These are phyloP conservation scores for Penelope pileata DNA, from an alignment of 2,113 vertebrate genomes.

Conservation along the genomic window DNA sequence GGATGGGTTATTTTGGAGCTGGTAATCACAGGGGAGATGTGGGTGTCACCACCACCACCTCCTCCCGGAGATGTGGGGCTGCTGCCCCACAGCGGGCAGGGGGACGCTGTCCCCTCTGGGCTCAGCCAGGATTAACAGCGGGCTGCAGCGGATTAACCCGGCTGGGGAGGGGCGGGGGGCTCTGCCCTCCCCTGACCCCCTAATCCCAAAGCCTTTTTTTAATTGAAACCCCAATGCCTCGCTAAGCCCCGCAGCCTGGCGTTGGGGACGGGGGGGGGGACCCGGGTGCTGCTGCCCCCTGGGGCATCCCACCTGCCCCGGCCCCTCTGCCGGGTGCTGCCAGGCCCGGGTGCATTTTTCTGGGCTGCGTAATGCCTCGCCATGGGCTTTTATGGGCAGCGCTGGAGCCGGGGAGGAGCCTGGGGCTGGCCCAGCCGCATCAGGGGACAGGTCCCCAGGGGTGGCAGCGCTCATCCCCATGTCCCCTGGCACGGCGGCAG, in stretches of 20 bases:
- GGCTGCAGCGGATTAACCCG: background rate
- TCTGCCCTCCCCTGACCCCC: conserved; percentile 13
- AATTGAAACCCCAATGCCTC: conserved; percentile 7
- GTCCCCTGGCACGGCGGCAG: background rate
- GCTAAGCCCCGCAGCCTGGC: background rate
- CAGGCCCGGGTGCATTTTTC: conserved; percentile 28
- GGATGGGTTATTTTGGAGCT: background rate
- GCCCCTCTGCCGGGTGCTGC: background rate
- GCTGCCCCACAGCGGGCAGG: background rate
- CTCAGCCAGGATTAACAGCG: conserved; percentile 15
- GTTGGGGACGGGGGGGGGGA: background rate
- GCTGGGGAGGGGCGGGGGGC: background rate
- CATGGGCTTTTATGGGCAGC: conserved; percentile 63
- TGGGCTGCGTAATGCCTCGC: conserved; percentile 25
- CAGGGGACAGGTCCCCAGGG: background rate
- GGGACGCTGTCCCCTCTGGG: background rate
- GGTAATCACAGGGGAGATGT: fast-evolving
- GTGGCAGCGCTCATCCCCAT: background rate
- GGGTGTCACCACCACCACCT: background rate
- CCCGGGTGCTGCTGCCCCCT: background rate
- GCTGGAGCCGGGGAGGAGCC: background rate
- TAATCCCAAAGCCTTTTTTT: conserved; percentile 13
- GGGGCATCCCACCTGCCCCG: background rate
- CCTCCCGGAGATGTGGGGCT: fast-evolving
- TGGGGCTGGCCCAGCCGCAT: background rate